Base-by-base conservation (phyloP, 2,113 vertebrate species). In the Menura novaehollandiae region DNA sequence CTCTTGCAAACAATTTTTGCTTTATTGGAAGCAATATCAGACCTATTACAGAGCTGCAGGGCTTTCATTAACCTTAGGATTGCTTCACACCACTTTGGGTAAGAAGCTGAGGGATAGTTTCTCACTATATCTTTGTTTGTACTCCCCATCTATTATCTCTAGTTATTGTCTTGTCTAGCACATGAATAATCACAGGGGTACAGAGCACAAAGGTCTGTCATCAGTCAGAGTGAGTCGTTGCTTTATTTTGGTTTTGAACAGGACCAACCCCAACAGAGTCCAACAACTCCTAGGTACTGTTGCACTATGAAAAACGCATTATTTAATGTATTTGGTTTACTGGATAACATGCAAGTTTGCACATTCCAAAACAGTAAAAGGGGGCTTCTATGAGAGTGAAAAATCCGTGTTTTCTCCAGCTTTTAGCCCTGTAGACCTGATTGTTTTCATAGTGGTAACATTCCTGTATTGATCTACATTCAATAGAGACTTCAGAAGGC, bases 1-100 rank as follows among this genome's bases (percentile, higher is more conserved):
- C 27, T 47, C 47, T 94, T 96, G 41, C 56, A 92, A 91, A 47
- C 72, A 91, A 78, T 91, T 93, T 93, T 95, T 94, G n/a, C 55
- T 71, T 94, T 88, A 90, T 67, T 94, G 85, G 41, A 90, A 91
- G 33, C 56, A 77, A 67, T 94, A 88, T 73, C 46, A 80, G 30
- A 59, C 33, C 58, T 89, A 28, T 90, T 85, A 88, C 78, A 86
- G 51, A 88, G 59, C 90, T 91, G 19, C 79, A 83, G 90, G 85
- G 47, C 55, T 93, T 85, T 15, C 75, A 63, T 95, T 94, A 69
- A 71, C 55, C 35, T 76, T 55, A 55, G 44, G 59, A 69, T 62
- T 85, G 33, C 67, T 91, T 96, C 43, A 66, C 43, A 69, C 5
- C 33, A 23, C 59, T 94, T 87, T 41, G 53, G 10, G 18, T 62